phyloP scores from a whole-genome alignment of 2,888 invertebrate genomes.

The Phengaris arion region DNA sequence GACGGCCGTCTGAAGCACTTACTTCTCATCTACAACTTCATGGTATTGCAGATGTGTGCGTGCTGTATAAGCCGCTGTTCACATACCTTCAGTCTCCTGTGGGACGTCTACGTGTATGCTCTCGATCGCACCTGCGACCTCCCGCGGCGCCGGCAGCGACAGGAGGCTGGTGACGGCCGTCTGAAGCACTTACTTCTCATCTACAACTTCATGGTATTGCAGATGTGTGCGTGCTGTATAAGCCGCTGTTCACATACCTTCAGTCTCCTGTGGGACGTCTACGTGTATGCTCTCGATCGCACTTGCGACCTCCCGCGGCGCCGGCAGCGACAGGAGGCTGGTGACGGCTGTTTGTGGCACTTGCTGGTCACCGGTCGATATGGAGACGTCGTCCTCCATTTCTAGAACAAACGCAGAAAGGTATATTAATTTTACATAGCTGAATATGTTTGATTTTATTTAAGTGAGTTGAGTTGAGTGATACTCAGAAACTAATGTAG shows the following conservation, averaged over 20 bases:
- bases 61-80: no score
- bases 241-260: not conserved
- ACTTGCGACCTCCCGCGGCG: constrained; percentile 30
- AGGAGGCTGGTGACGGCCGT: constrained; percentile 37
- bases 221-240: no score
- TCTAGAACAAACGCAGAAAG: constrained; percentile 44
- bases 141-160: constrained; percentile 29
- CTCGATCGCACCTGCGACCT: constrained; percentile 24
- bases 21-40: constrained; percentile 13
- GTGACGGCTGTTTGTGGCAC: constrained; percentile 53
- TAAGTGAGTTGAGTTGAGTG: no score
- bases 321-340: constrained; percentile 32
- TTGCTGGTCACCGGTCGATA: constrained; percentile 66
- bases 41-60: no score
- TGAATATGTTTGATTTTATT: no score
- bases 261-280: not conserved
- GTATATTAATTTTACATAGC: no score
- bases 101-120: not conserved
- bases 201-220: no score
- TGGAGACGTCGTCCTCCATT: constrained; percentile 63
- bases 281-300: not conserved
- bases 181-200: constrained; percentile 53
- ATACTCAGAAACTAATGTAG: no score
- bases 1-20: constrained; percentile 53
- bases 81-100: not conserved